These are phyloP conservation scores for Cyprinodon brontotheroides DNA, from an alignment of 2,113 vertebrate species.

Conservation along the genomic window DNA sequence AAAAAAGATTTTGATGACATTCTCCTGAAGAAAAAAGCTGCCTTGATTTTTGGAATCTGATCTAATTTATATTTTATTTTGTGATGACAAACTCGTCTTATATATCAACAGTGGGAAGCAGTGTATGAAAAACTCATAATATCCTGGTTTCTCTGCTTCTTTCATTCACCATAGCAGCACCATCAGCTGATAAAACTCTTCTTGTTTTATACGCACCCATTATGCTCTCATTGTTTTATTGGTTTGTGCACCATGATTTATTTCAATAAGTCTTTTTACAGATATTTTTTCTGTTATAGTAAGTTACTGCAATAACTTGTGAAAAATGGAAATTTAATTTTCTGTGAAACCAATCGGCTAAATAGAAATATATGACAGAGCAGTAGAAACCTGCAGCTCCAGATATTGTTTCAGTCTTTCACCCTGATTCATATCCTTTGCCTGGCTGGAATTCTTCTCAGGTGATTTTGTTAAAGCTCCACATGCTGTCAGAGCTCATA, in stretches of 20 bases:
- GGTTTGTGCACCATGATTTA: neutral
- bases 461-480: slow-evolving; percentile 13
- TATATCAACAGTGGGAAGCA: neutral
- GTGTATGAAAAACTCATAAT: neutral
- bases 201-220: neutral
- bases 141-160: neutral
- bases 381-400: neutral
- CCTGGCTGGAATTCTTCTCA: neutral
- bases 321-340: slow-evolving; percentile 9
- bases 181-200: neutral
- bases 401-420: neutral
- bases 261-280: neutral
- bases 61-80: slow-evolving; percentile 9
- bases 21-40: slow-evolving; percentile 5
- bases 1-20: neutral
- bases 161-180: neutral
- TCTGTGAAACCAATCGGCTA: neutral
- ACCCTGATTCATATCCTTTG: neutral
- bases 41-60: neutral
- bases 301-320: neutral
- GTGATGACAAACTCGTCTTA: neutral
- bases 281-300: neutral
- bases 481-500: neutral
- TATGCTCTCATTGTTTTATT: neutral
- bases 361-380: slow-evolving; percentile 4